These are phyloP conservation scores for Leptarthrus brevirostris DNA, from an alignment of 2,888 invertebrate species.

Conservation along the genomic window DNA sequence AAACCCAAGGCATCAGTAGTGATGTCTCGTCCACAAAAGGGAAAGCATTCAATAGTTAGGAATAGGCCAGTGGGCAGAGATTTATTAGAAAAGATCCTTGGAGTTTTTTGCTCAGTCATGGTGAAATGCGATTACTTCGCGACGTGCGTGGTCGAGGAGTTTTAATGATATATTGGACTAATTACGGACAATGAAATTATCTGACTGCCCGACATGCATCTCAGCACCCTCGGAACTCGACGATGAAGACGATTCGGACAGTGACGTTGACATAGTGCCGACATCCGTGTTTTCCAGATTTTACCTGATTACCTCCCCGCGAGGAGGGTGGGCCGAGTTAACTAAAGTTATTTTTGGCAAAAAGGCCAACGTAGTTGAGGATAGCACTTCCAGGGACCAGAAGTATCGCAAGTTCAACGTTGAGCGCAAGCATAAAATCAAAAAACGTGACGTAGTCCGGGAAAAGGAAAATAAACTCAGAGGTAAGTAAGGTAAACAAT, in stretches of 20 bases:
- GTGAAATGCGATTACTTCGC: slow-evolving; percentile 16
- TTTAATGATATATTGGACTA: slow-evolving; percentile 19
- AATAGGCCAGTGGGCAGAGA: slow-evolving; percentile 1
- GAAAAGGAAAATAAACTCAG: background rate
- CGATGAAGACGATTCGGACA: slow-evolving; percentile 18
- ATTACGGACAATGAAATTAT: slow-evolving; percentile 53
- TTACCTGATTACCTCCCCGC: slow-evolving; percentile 38
- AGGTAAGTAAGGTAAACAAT: slow-evolving; percentile 52
- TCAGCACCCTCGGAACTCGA: slow-evolving; percentile 53
- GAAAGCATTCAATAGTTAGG: background rate
- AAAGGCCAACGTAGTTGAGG: background rate
- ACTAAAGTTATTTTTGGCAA: slow-evolving; percentile 50
- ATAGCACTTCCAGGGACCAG: slow-evolving; percentile 7
- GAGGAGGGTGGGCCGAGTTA: slow-evolving; percentile 45
- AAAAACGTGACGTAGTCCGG: slow-evolving; percentile 55
- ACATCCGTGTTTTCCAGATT: slow-evolving; percentile 39
- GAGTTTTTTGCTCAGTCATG: slow-evolving; percentile 6
- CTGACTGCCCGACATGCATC: slow-evolving; percentile 56
- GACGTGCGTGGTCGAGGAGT: slow-evolving; percentile 11
- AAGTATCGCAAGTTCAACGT: slow-evolving; percentile 53
- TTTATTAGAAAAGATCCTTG: slow-evolving; percentile 38
- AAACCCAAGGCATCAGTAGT: slow-evolving; percentile 41
- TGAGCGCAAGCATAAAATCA: slow-evolving; percentile 56
- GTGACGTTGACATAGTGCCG: slow-evolving; percentile 9
- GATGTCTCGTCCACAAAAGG: slow-evolving; percentile 45